Evolutionary conservation across 1,140 invertebrate genomes (phyloP), one percentile per base, ranked within the genome.

Genomic region (Coptotermes formosanus): DNA sequence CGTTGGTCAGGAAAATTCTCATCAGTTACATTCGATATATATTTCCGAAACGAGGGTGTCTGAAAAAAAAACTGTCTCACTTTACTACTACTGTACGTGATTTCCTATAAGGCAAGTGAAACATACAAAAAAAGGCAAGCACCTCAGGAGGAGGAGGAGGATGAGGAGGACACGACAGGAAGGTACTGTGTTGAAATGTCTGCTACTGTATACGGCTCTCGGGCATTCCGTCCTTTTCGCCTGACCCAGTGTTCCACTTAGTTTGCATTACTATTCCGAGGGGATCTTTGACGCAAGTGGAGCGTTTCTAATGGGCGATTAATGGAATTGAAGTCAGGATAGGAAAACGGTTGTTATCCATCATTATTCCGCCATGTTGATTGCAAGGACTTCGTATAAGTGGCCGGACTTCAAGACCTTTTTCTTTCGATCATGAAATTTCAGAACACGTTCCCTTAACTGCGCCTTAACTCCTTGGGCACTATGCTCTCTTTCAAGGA

Each of bases 241-340:
- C 30, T 0, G 11, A 7, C 7, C 6, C 9, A 7, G n/a, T 25
- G 25, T 75, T 75, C 25, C 64, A 75, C 7, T 75, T n/a, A 75
- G 64, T 75, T 64, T 75, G 19, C 64, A n/a, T 75, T 30, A n/a
- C 25, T 75, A 75, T 75, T 75, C 64, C 64, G n/a, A 75, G 19
- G 2, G 25, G 64, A 75, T 75, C 25, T 30, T 75, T n/a, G 64
- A 75, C n/a, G 64, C 25, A 75, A 75, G 64, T 75, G 64, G 64
- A 30, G 64, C 64, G 64, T 75, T 75, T 75, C 64, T 75, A 75
- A 75, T 75, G 64, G 64, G n/a, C 64, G 64, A 75, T 75, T 75
- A 75, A 75, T 75, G 64, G 64, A 75, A 75, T 75, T 75, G 64
- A 75, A 75, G 64, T 75, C 64, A n/a, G 64, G 64, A 75, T 75